Percentiles rank a stretch among this genome's conserved stretches.
Conservation (phyloP, 2,113 vertebrate species). For the Neofelis nebulosa region DNA sequence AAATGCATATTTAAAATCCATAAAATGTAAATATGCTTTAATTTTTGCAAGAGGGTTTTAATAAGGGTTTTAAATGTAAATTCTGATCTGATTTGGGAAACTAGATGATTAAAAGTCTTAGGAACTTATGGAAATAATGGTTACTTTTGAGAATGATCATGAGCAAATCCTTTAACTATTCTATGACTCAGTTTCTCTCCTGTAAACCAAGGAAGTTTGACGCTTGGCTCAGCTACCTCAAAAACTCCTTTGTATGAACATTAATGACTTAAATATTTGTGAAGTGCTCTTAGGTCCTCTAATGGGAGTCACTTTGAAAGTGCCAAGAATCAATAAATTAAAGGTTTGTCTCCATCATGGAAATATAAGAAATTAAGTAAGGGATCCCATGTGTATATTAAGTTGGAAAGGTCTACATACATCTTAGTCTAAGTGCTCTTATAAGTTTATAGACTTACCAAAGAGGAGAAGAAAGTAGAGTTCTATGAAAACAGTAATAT, state of each 20-base stretch:
- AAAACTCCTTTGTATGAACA: not conserved
- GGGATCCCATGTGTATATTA: not conserved
- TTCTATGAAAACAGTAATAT: not conserved
- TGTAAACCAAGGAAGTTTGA: not conserved
- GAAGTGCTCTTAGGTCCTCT: not conserved
- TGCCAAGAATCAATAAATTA: not conserved
- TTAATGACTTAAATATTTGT: not conserved
- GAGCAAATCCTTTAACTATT: not conserved
- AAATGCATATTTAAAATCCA: not conserved
- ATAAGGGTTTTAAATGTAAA: not conserved
- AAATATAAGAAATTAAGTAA: not conserved
- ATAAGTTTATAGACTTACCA: not conserved
- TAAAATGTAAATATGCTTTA: not conserved
- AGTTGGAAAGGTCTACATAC: not conserved
- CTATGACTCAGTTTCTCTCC: not conserved
- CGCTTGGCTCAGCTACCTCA: not conserved
- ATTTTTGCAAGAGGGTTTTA: not conserved
- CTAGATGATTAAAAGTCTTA: not conserved
- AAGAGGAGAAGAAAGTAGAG: not conserved
- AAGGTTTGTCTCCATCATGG: not conserved
- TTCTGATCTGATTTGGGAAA: not conserved
- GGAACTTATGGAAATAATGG: not conserved
- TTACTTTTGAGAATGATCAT: not conserved
- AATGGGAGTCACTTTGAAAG: constrained; percentile 19
- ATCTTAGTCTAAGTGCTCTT: not conserved